A percentile compares a stretch with the other conserved stretches of the same genome.
Conservation (phyloP, 1,140 invertebrate genomes). For the Phortica variegata region DNA sequence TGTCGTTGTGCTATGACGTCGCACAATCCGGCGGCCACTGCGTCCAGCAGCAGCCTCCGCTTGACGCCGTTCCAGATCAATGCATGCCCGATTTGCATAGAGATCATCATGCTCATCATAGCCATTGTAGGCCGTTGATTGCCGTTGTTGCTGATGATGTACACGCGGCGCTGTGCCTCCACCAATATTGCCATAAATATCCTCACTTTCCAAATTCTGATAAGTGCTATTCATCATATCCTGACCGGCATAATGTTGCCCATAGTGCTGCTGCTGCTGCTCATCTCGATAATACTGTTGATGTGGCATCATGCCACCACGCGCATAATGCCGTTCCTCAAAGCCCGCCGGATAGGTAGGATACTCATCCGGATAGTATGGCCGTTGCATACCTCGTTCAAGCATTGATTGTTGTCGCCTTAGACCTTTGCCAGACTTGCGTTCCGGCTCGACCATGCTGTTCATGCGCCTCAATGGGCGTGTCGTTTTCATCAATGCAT, state of each 20-base stretch:
- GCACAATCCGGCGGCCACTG: conserved; percentile 37
- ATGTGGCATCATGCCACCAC: conserved; percentile 15
- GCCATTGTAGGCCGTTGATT: conserved; percentile 18
- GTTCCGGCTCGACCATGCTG: conserved; percentile 52
- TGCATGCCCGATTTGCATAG: conserved; percentile 53
- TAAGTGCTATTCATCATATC: conserved; percentile 52
- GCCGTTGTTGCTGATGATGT: conserved; percentile 12
- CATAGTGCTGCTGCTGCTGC: conserved; percentile 24
- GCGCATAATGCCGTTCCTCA: conserved; percentile 22
- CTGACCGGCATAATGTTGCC: conserved; percentile 19
- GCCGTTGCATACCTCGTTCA: conserved; percentile 42
- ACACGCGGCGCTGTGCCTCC: conserved; percentile 26
- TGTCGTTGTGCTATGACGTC: conserved; percentile 53
- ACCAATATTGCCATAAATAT: conserved; percentile 50
- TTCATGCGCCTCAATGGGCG: conserved; percentile 48
- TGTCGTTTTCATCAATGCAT: conserved; percentile 48
- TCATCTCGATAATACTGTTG: conserved; percentile 30
- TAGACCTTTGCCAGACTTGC: conserved; percentile 39
- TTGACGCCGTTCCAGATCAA: conserved; percentile 49
- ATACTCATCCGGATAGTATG: conserved; percentile 52
- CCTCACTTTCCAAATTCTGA: conserved; percentile 51
- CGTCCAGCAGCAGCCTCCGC: conserved; percentile 29
- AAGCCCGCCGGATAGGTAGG: conserved; percentile 46
- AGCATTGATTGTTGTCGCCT: conserved; percentile 54
- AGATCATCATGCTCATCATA: conserved; percentile 49